phyloP scores from a whole-genome alignment of 2,888 invertebrate genomes.

The Patella pellucida region DNA sequence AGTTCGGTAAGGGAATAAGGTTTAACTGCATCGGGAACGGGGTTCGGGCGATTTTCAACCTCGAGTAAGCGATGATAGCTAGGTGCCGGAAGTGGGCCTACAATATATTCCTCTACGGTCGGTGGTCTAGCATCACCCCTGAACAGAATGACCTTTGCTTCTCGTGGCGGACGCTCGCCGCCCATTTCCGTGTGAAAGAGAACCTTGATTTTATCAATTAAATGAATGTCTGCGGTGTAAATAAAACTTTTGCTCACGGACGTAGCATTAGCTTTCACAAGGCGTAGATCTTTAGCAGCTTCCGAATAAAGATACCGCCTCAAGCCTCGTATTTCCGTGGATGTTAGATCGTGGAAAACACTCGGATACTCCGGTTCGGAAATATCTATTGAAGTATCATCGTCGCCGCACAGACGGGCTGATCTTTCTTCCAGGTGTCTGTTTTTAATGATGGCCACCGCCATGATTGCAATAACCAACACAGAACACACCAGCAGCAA shows the following conservation, averaged over 20 bases:
- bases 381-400: constrained; percentile 11
- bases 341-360: background rate
- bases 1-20: constrained; percentile 33
- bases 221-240: constrained; percentile 43
- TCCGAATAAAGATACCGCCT: constrained; percentile 31
- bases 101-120: constrained; percentile 45
- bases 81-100: constrained; percentile 39
- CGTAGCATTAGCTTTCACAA: constrained; percentile 21
- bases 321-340: constrained; percentile 25
- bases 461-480: constrained; percentile 29
- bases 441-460: constrained; percentile 22
- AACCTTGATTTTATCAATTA: constrained; percentile 42
- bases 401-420: constrained; percentile 15
- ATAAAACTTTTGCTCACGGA: constrained; percentile 34
- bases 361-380: background rate
- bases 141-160: constrained; percentile 47
- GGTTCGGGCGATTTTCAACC: constrained; percentile 16
- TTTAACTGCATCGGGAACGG: constrained; percentile 33
- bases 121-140: constrained; percentile 47
- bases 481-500: constrained; percentile 37
- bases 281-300: constrained; percentile 33
- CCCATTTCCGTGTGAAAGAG: constrained; percentile 36
- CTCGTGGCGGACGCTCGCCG: constrained; percentile 37
- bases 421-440: constrained; percentile 12
- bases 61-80: constrained; percentile 19